Conservation (phyloP, 2,113 vertebrate genomes). For the Campylomormyrus numenius region DNA sequence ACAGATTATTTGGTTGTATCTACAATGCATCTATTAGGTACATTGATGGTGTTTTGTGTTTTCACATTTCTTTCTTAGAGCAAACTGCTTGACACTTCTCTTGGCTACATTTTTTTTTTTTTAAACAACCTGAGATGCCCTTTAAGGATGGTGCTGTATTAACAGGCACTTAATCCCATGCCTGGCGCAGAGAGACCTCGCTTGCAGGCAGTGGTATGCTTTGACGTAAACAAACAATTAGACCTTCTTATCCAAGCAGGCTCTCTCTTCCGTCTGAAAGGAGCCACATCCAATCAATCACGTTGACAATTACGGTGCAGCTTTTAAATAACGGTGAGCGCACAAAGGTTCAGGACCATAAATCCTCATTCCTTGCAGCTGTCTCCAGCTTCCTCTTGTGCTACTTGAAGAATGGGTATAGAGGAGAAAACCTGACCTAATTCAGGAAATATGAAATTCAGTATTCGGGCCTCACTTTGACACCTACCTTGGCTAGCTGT, state of each 20-base stretch:
- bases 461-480: not conserved
- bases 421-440: not conserved
- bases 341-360: not conserved
- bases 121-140: not conserved
- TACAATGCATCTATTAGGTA: not conserved
- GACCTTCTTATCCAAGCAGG: not conserved
- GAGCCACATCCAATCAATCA: not conserved
- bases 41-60: not conserved
- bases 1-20: not conserved
- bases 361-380: not conserved
- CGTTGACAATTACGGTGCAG: not conserved
- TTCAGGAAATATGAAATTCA: not conserved
- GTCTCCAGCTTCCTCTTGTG: not conserved
- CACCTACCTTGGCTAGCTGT: not conserved
- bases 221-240: constrained; percentile 3
- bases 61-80: not conserved
- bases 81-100: not conserved
- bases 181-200: not conserved
- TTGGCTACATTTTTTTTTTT: not conserved
- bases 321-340: not conserved
- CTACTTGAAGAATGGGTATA: not conserved
- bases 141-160: not conserved
- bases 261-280: not conserved
- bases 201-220: not conserved
- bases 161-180: not conserved